Evolutionary conservation across 2,797 vertebrate species (phyloP), one percentile per base, ranked within the genome.

Genomic region (Sebastes taczanowskii): DNA sequence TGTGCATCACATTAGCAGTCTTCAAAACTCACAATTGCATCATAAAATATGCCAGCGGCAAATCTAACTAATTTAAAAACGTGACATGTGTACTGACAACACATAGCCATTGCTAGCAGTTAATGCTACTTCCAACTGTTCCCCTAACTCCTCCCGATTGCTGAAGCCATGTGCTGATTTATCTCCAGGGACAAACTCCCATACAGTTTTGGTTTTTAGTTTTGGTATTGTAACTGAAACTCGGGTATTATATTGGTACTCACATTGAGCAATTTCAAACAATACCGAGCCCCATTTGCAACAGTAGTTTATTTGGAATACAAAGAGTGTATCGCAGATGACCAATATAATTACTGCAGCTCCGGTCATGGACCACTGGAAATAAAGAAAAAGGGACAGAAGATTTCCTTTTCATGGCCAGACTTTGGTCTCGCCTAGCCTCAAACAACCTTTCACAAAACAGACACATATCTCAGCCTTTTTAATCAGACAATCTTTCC

Each of bases 401-500:
- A 25, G 58, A 23, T 32, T 6, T 42, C 1, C 6, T 77, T 46
- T 71, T 20, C 42, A 14, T 13, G 18, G 29, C 23, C 20, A 11
- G n/a, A 30, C n/a, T 61, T 62, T 56, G 30, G 74, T 53, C 23
- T 42, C 2, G 11, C 49, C 7, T 49, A 18, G 22, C 55, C 71
- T 74, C 65, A 71, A 74, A 85, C 38, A 74, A 7, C 23, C 38
- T 70, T 30, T 71, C 32, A 42, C 23, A 34, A 58, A 82, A 58
- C 56, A 74, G 25, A 74, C 70, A 72, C 67, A 64, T 59, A 35
- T 78, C 78, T 61, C 62, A 42, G 49, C 46, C 72, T 81, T 81
- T 88, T 86, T 76, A 87, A 85, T 88, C 76, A 69, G 38, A 63
- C 76, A 58, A 71, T 65, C 46, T 73, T 81, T 84, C 67, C 73